phyloP scores from a whole-genome alignment of 2,113 vertebrate genomes.

The Sinocyclocheilus anshuiensis region DNA sequence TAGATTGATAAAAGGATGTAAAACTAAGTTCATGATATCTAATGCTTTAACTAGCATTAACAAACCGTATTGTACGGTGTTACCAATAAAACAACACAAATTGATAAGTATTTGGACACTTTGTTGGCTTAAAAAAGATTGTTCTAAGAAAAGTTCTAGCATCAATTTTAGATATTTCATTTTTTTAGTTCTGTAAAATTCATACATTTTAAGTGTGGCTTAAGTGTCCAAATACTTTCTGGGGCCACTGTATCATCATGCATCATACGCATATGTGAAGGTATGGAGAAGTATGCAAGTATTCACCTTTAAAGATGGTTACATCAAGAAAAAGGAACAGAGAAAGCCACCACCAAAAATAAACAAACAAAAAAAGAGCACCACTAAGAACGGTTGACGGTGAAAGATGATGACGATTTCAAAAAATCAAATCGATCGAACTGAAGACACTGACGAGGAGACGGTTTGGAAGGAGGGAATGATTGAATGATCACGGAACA shows the following conservation, averaged over 20 bases:
- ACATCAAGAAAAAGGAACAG: slow-evolving; percentile 2
- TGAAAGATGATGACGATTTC: slow-evolving; percentile 40
- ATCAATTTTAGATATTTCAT: not conserved
- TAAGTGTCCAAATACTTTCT: not conserved
- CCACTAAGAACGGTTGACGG: slow-evolving; percentile 37
- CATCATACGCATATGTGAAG: not conserved
- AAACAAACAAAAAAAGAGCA: slow-evolving; percentile 54
- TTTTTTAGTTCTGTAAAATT: not conserved
- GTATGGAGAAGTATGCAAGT: not conserved
- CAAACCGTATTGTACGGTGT: not conserved
- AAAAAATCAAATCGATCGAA: slow-evolving; percentile 48
- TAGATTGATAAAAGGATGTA: not conserved
- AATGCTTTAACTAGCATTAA: not conserved
- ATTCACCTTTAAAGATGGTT: not conserved
- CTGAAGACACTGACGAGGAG: slow-evolving; percentile 9
- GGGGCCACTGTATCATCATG: not conserved
- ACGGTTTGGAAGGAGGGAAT: slow-evolving; percentile 56
- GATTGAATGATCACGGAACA: slow-evolving; percentile 59
- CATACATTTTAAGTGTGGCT: not conserved
- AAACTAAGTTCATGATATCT: not conserved
- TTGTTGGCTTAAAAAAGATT: too few species aligned
- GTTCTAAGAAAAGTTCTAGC: too few species aligned
- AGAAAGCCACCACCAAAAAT: slow-evolving; percentile 64
- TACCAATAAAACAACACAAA: not conserved
- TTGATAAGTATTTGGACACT: not conserved